Conservation (phyloP, 2,113 vertebrate species). For the Merops nubicus region DNA sequence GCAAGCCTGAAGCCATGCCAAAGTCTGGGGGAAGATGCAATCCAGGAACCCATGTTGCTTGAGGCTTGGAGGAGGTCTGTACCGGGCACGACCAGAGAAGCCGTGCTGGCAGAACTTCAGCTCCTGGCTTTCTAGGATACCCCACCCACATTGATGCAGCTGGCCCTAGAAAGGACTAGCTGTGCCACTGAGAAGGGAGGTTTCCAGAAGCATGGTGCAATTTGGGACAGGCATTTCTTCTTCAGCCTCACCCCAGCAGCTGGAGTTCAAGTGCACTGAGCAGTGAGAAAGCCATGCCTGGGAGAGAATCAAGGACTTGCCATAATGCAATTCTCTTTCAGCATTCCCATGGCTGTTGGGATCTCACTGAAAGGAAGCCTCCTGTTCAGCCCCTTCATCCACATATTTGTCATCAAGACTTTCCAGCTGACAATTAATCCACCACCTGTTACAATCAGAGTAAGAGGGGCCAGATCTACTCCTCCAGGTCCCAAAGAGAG, state of each 20-base stretch:
- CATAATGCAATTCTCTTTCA: neutral
- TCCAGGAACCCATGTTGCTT: neutral
- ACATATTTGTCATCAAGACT: conserved; percentile 48
- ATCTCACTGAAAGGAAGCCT: neutral
- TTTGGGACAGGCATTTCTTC: neutral
- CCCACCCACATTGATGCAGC: neutral
- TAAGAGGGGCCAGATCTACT: conserved; percentile 42
- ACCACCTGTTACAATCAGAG: conserved; percentile 16
- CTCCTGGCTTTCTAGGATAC: neutral
- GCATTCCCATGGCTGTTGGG: neutral
- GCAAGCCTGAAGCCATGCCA: neutral
- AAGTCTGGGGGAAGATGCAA: neutral
- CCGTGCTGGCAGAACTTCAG: neutral
- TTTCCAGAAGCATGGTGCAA: neutral
- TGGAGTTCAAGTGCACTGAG: neutral
- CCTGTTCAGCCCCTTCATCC: neutral
- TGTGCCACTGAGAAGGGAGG: neutral
- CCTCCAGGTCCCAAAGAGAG: conserved; percentile 47
- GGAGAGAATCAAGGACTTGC: neutral
- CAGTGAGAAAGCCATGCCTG: neutral
- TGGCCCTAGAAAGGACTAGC: neutral
- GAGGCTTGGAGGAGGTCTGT: neutral
- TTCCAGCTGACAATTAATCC: conserved; percentile 50
- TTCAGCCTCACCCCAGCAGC: neutral
- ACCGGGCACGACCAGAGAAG: no score